Evolutionary conservation across 2,888 invertebrate genomes (phyloP).

Genomic region (Teinopalpus imperialis): DNA sequence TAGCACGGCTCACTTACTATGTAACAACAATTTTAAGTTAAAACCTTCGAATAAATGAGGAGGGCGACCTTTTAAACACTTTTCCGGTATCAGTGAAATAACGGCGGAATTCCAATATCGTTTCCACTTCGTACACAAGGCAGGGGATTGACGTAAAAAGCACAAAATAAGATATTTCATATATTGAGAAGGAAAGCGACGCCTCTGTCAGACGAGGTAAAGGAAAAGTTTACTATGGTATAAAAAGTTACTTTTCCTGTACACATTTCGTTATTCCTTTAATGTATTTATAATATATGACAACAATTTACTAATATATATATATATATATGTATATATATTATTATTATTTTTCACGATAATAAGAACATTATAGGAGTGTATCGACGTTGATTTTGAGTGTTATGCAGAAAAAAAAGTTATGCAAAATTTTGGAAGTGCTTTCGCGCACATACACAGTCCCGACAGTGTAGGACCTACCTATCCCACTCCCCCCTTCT

Average conservation of each 20-base stretch:
- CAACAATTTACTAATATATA: too few species aligned
- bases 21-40: not conserved
- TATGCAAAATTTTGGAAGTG: too few species aligned
- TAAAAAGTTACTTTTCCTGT: slow-evolving; percentile 21
- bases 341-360: too few species aligned
- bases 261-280: slow-evolving; percentile 6
- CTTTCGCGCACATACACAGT: too few species aligned
- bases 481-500: too few species aligned
- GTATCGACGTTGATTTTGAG: too few species aligned
- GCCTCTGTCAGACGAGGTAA: slow-evolving; percentile 31
- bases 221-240: slow-evolving; percentile 22
- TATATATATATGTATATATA: too few species aligned
- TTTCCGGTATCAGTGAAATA: slow-evolving; percentile 23
- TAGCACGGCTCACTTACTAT: too few species aligned
- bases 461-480: too few species aligned
- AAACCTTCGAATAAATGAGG: not conserved
- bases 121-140: slow-evolving; percentile 25
- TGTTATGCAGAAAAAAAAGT: too few species aligned
- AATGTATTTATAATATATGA: too few species aligned
- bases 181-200: slow-evolving; percentile 29
- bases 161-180: slow-evolving; percentile 50
- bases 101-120: slow-evolving; percentile 37
- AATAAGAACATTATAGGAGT: too few species aligned
- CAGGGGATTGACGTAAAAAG: slow-evolving; percentile 42
- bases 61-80: slow-evolving; percentile 6